Evolutionary conservation across 2,113 vertebrate species (phyloP).

Genomic region (rabbit (Oryctolagus cuniculus)): DNA sequence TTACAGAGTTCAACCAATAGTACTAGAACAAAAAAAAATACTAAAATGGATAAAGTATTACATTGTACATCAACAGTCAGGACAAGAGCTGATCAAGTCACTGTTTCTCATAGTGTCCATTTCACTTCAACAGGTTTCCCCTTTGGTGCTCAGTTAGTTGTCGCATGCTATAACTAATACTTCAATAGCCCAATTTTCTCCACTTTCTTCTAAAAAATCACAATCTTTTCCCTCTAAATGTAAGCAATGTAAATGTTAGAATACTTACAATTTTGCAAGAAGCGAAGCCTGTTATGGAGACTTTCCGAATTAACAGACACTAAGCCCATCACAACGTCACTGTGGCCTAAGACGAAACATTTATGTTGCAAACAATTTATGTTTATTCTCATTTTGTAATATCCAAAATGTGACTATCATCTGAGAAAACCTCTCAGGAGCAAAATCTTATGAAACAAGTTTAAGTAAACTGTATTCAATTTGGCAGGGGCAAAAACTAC

Average conservation of each 20-base stretch:
- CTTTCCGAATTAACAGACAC: slow-evolving; percentile 91
- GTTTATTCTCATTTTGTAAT: slow-evolving; percentile 30
- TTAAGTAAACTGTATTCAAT: slow-evolving; percentile 6
- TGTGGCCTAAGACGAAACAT: slow-evolving; percentile 90
- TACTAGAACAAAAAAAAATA: too few species aligned
- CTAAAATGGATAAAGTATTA: too few species aligned
- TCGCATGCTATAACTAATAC: background rate
- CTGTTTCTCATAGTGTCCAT: too few species aligned
- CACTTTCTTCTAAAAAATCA: slow-evolving; percentile 46
- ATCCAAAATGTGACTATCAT: background rate
- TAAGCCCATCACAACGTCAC: slow-evolving; percentile 96
- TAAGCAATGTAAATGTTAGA: background rate
- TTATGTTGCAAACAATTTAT: slow-evolving; percentile 35
- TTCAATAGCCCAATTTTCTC: background rate
- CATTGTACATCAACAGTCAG: too few species aligned
- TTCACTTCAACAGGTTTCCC: too few species aligned
- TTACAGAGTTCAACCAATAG: too few species aligned
- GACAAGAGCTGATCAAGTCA: too few species aligned
- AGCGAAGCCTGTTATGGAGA: slow-evolving; percentile 91
- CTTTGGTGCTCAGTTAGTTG: too few species aligned
- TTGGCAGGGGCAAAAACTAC: slow-evolving; percentile 7
- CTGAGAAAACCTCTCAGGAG: background rate
- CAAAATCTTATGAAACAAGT: background rate
- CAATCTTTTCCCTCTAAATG: background rate
- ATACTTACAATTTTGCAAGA: slow-evolving; percentile 94